Evolutionary conservation across 2,888 invertebrate species (phyloP).

Genomic region (Epistrophe grossulariae): DNA sequence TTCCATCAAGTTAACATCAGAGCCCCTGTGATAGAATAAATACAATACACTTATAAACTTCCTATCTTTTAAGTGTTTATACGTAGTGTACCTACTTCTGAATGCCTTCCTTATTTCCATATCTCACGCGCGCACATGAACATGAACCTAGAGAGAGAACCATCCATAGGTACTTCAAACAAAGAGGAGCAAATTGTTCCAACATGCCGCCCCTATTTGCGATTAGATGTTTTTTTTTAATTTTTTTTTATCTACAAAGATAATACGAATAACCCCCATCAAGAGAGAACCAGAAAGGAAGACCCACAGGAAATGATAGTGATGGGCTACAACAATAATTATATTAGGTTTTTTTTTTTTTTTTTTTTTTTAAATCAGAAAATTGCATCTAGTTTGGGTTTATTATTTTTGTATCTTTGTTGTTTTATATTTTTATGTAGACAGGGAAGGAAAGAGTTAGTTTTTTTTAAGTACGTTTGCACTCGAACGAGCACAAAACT

Average conservation of each 20-base stretch:
- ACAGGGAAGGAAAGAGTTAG: neutral
- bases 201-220: slow-evolving; percentile 47
- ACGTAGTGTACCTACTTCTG: slow-evolving; percentile 7
- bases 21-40: slow-evolving; percentile 16
- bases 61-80: slow-evolving; percentile 20
- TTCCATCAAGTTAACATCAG: neutral
- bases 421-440: neutral
- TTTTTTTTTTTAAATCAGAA: slow-evolving; percentile 70
- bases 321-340: slow-evolving; percentile 57
- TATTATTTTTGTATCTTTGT: slow-evolving; percentile 23
- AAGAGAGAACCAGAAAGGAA: slow-evolving; percentile 2
- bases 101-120: slow-evolving; percentile 49
- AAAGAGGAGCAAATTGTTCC: slow-evolving; percentile 36
- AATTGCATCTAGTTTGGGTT: slow-evolving; percentile 66
- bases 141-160: neutral
- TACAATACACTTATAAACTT: slow-evolving; percentile 12
- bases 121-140: slow-evolving; percentile 21
- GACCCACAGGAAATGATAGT: slow-evolving; percentile 49
- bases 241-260: slow-evolving; percentile 35
- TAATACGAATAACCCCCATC: slow-evolving; percentile 31
- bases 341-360: slow-evolving; percentile 48
- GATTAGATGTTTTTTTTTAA: neutral
- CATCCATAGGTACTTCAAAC: slow-evolving; percentile 29
- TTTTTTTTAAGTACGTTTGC: slow-evolving; percentile 43
- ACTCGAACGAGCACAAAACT: slow-evolving; percentile 34